phyloP scores from a whole-genome alignment of 2,797 vertebrate species.

The Bradypodion ventrale region DNA sequence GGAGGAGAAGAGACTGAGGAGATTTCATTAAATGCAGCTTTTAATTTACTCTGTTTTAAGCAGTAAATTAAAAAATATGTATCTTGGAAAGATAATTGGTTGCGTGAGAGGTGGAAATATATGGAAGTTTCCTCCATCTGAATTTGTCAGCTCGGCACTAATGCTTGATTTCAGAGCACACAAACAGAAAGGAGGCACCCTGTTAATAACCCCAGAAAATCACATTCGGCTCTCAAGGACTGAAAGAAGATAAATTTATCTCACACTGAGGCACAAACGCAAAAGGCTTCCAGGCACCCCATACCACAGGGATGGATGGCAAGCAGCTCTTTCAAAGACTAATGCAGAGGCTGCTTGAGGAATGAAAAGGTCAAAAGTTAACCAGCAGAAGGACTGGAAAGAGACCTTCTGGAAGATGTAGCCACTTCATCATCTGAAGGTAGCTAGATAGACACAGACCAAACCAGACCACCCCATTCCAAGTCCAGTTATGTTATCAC shows the following conservation, averaged over 20 bases:
- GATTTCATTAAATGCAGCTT: not conserved
- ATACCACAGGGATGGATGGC: not conserved
- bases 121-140: not conserved
- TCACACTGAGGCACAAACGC: not conserved
- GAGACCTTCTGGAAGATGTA: not conserved
- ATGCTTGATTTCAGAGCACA: not conserved
- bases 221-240: conserved; percentile 4
- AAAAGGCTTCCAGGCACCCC: conserved; percentile 5
- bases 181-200: fast-evolving
- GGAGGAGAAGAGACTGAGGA: not conserved
- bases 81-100: not conserved
- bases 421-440: not conserved
- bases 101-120: not conserved
- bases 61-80: not conserved
- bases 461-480: not conserved
- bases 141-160: not conserved
- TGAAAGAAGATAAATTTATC: not conserved
- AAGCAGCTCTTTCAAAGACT: not conserved
- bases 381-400: not conserved
- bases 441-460: not conserved
- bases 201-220: conserved; percentile 18
- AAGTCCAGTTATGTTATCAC: not conserved
- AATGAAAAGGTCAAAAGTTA: not conserved
- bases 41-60: not conserved
- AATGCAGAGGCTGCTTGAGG: conserved; percentile 2